Conservation (phyloP, 2,797 vertebrate genomes). For the Myotis daubentonii region DNA sequence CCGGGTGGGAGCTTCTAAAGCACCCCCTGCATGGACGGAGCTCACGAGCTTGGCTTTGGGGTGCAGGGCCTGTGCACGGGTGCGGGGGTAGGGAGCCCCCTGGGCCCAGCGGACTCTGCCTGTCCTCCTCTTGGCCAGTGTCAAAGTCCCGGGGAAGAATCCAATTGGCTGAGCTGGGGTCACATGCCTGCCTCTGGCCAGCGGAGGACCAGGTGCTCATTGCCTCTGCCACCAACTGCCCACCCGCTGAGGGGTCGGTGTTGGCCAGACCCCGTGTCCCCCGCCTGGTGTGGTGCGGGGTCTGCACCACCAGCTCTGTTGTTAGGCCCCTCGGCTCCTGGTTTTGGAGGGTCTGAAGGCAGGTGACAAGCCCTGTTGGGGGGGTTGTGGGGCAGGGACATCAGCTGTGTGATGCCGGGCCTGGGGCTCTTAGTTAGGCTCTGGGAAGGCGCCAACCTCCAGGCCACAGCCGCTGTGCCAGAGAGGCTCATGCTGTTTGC, state of each 20-base stretch:
- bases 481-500: not conserved
- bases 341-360: not conserved
- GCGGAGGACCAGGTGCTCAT: not conserved
- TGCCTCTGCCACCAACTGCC: not conserved
- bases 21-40: not conserved
- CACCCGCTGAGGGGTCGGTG: not conserved
- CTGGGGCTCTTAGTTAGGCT: not conserved
- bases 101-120: fast-evolving
- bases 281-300: fast-evolving
- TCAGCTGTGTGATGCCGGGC: not conserved
- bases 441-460: not conserved
- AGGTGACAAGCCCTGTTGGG: too few relatives aligned
- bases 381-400: fast-evolving
- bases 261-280: not conserved
- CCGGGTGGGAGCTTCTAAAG: not conserved
- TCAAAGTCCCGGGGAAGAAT: not conserved
- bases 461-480: fast-evolving
- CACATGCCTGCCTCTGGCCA: not conserved
- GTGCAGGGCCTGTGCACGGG: not conserved
- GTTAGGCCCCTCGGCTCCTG: not conserved
- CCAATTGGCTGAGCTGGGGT: not conserved
- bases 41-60: not conserved
- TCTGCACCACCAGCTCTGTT: fast-evolving
- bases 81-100: not conserved
- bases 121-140: not conserved